A percentile compares a stretch with the other conserved stretches of the same genome.
phyloP scores from a whole-genome alignment of 1,140 invertebrate genomes.

The Neodiprion fabricii region DNA sequence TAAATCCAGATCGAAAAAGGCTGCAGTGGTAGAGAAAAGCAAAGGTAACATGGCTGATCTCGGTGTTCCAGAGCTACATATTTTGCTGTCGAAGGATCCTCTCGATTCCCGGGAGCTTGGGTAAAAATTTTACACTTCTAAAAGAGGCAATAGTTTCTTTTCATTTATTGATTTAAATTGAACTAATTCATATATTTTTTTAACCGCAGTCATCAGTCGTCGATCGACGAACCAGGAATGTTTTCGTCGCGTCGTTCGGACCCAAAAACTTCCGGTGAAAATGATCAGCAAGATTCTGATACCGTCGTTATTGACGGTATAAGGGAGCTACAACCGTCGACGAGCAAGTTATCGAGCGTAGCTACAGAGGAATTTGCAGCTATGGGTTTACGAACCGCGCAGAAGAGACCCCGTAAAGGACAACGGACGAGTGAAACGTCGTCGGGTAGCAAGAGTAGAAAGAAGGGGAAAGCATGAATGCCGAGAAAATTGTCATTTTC shows the following conservation, averaged over 20 bases:
- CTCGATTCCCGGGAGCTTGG: conserved; percentile 61
- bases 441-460: conserved; percentile 30
- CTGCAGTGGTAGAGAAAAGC: neutral
- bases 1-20: neutral
- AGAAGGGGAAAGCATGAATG: conserved; percentile 14
- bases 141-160: neutral
- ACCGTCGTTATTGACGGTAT: too few relatives aligned
- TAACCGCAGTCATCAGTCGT: conserved; percentile 50
- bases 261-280: too few relatives aligned
- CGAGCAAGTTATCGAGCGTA: conserved; percentile 35
- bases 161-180: too few relatives aligned
- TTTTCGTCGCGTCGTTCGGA: conserved; percentile 41
- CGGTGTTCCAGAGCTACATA: conserved; percentile 75
- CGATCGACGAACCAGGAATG: conserved; percentile 55
- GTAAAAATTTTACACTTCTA: conserved; percentile 46
- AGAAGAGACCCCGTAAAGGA: conserved; percentile 39
- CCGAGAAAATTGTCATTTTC: conserved; percentile 12
- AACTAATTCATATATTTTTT: neutral
- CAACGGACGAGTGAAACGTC: conserved; percentile 14
- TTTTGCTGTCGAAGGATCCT: conserved; percentile 70
- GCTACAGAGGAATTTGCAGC: conserved; percentile 44
- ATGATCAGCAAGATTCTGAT: too few relatives aligned
- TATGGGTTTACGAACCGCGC: conserved; percentile 47
- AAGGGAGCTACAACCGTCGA: conserved; percentile 27
- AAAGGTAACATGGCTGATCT: neutral